Conservation (phyloP, 2,797 vertebrate species). For the Phalloptychus januarius region DNA sequence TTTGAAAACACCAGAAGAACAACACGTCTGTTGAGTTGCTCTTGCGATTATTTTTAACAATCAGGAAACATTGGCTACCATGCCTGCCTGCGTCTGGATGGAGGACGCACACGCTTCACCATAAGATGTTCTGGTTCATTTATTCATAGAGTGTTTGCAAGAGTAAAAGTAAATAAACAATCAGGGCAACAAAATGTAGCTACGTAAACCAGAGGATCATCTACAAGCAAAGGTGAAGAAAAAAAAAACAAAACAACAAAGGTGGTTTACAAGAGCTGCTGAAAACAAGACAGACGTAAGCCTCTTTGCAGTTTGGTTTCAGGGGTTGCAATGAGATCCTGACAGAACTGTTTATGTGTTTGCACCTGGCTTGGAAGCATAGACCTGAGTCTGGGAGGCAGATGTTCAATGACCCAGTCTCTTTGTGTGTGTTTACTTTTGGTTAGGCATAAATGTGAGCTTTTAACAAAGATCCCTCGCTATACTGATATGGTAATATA, state of each 20-base stretch:
- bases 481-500: neutral
- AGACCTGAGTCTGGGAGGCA: conserved; percentile 1
- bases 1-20: neutral
- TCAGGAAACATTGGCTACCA: neutral
- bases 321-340: neutral
- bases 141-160: neutral
- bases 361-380: neutral
- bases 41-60: neutral
- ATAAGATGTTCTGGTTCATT: neutral
- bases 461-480: neutral
- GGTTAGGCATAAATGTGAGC: neutral
- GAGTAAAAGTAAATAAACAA: neutral
- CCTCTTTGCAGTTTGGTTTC: neutral
- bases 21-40: no score
- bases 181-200: neutral
- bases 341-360: neutral
- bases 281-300: neutral
- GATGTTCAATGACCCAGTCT: neutral
- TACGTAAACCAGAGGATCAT: neutral
- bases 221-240: neutral
- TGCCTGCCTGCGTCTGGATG: neutral
- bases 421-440: neutral
- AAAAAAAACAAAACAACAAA: neutral
- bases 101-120: neutral
- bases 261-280: neutral